phyloP scores from a whole-genome alignment of 2,888 invertebrate genomes.

The Seira sanloemensis region DNA sequence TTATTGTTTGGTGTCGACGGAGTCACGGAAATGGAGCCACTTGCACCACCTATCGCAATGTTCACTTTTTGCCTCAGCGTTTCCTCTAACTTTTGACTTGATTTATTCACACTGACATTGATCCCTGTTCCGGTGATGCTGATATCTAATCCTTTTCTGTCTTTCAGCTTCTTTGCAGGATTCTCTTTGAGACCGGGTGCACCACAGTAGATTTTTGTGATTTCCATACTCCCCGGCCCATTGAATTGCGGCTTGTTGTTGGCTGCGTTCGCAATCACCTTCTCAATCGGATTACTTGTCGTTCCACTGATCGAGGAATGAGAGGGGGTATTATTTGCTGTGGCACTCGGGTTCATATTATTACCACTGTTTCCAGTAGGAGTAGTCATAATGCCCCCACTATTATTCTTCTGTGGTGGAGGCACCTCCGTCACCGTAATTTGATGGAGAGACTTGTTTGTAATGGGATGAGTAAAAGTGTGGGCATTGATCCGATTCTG shows the following conservation, averaged over 20 bases:
- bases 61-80: slow-evolving; percentile 66
- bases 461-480: slow-evolving; percentile 73
- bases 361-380: not conserved
- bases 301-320: slow-evolving; percentile 50
- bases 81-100: slow-evolving; percentile 63
- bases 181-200: slow-evolving; percentile 54
- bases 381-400: slow-evolving; percentile 21
- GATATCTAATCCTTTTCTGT: slow-evolving; percentile 73
- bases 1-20: slow-evolving; percentile 36
- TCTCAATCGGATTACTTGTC: slow-evolving; percentile 67
- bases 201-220: slow-evolving; percentile 71
- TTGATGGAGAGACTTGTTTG: slow-evolving; percentile 73
- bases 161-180: slow-evolving; percentile 72
- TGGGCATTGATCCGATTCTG: slow-evolving; percentile 61
- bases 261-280: slow-evolving; percentile 65
- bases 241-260: slow-evolving; percentile 72
- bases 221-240: slow-evolving; percentile 74
- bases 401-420: slow-evolving; percentile 66
- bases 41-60: slow-evolving; percentile 54
- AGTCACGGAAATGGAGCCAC: slow-evolving; percentile 57
- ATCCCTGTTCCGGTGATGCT: slow-evolving; percentile 69
- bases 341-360: not conserved
- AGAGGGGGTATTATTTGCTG: not conserved
- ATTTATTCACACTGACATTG: slow-evolving; percentile 64
- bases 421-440: slow-evolving; percentile 74